A percentile compares a stretch with the other conserved stretches of the same genome.
Conservation (phyloP, 2,113 vertebrate genomes). For the Hippocampus mohnikei region DNA sequence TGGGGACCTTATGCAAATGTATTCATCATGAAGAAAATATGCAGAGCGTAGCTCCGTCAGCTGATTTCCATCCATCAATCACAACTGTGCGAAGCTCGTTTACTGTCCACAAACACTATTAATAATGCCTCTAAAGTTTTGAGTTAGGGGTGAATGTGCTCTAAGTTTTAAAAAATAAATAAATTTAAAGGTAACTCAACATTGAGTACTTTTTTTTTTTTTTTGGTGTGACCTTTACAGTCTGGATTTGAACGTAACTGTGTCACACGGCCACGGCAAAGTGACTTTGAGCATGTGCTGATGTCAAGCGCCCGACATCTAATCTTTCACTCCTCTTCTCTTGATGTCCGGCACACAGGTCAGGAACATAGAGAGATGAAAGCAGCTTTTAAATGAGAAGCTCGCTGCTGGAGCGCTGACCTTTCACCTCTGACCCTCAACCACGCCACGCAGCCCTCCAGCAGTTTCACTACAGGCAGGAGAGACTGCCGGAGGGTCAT, state of each 20-base stretch:
- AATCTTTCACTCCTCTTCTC: conserved; percentile 8
- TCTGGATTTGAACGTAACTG: no score
- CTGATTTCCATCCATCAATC: not conserved
- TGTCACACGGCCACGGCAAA: not conserved
- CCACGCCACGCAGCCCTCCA: conserved; percentile 35
- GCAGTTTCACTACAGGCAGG: conserved; percentile 19
- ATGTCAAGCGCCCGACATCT: not conserved
- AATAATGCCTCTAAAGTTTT: no score
- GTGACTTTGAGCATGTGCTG: not conserved
- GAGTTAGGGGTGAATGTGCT: no score
- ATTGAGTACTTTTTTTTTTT: not conserved
- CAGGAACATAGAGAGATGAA: conserved; percentile 57
- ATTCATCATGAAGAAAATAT: not conserved
- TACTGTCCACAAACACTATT: no score
- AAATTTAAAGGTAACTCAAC: no score
- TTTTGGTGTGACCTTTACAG: not conserved
- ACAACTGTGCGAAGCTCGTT: not conserved
- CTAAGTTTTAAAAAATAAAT: no score
- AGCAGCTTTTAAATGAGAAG: conserved; percentile 41
- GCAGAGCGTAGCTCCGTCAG: not conserved
- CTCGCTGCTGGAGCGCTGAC: conserved; percentile 39
- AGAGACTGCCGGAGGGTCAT: conserved; percentile 11
- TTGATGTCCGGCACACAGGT: conserved; percentile 52
- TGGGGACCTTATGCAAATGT: not conserved
- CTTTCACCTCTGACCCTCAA: conserved; percentile 33